Evolutionary conservation across 1,140 invertebrate species (phyloP).

Genomic region (Mactra quadrangularis): DNA sequence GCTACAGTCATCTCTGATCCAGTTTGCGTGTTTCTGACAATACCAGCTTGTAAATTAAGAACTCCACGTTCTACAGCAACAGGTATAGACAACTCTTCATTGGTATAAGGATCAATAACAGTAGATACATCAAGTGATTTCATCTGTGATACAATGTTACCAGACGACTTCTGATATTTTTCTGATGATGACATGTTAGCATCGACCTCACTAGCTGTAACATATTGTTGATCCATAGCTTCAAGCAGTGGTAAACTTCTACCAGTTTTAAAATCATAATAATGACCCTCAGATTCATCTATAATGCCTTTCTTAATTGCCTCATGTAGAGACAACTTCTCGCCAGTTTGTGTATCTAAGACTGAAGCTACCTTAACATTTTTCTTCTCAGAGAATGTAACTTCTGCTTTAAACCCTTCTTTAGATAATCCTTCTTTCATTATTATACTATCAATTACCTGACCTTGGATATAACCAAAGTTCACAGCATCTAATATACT

Average conservation of each 20-base stretch:
- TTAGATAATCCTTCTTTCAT: conserved; percentile 71
- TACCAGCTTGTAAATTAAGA: conserved; percentile 72
- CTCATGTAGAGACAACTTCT: conserved; percentile 73
- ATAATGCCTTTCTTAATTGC: conserved; percentile 76
- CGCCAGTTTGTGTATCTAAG: conserved; percentile 90
- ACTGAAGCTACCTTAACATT: conserved; percentile 84
- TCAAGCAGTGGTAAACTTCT: conserved; percentile 89
- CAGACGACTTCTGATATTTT: conserved; percentile 59
- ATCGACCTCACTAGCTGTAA: conserved; percentile 70
- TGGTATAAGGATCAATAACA: conserved; percentile 82
- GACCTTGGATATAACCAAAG: conserved; percentile 71
- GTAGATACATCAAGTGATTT: conserved; percentile 73
- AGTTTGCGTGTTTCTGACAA: conserved; percentile 87
- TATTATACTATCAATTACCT: conserved; percentile 71
- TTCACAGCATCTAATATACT: conserved; percentile 88
- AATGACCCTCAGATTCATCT: conserved; percentile 85
- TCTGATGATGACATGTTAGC: conserved; percentile 66
- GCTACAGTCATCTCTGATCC: conserved; percentile 88
- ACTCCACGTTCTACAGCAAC: conserved; percentile 90
- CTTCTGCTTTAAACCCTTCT: conserved; percentile 73
- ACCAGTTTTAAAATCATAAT: conserved; percentile 88
- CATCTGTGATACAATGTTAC: conserved; percentile 70
- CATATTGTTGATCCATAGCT: conserved; percentile 84
- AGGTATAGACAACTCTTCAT: conserved; percentile 91
- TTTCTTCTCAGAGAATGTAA: conserved; percentile 75